Conservation (phyloP, 1,140 invertebrate species). For the Tetragnatha versicolor region DNA sequence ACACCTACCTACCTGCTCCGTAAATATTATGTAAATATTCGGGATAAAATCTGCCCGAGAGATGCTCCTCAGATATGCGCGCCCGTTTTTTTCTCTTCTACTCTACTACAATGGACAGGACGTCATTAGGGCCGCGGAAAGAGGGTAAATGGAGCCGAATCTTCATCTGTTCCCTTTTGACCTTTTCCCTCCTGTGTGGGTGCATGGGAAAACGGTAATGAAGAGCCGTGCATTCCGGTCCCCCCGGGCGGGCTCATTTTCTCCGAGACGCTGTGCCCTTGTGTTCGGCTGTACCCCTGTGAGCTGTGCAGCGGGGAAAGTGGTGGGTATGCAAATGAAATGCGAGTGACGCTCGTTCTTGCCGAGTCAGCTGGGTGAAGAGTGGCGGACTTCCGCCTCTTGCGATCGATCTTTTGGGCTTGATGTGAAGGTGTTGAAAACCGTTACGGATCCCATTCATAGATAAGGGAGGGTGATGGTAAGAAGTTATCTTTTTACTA, state of each 20-base stretch:
- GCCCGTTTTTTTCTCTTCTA: not conserved
- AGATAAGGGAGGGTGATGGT: too few relatives aligned
- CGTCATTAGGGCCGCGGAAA: not conserved
- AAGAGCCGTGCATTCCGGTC: constrained; percentile 5
- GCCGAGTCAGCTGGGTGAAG: not conserved
- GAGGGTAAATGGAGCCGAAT: not conserved
- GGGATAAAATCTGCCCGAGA: too few relatives aligned
- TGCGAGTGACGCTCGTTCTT: not conserved
- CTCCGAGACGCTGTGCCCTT: too few relatives aligned
- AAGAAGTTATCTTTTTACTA: too few relatives aligned
- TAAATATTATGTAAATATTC: too few relatives aligned
- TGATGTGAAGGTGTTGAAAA: too few relatives aligned
- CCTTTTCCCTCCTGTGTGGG: not conserved
- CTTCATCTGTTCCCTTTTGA: constrained; percentile 33
- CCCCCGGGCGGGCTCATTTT: not conserved
- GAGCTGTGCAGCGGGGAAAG: not conserved
- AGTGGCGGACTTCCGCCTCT: too few relatives aligned
- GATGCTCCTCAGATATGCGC: too few relatives aligned
- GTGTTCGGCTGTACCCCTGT: not conserved
- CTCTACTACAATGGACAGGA: not conserved
- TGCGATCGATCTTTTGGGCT: too few relatives aligned
- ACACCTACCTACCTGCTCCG: too few relatives aligned
- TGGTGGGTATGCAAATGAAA: not conserved
- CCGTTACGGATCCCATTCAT: too few relatives aligned
- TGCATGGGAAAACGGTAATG: constrained; percentile 44